Percentiles rank a stretch among this genome's conserved stretches.
phyloP scores from a whole-genome alignment of 2,888 invertebrate genomes.

The Papilio demoleus region DNA sequence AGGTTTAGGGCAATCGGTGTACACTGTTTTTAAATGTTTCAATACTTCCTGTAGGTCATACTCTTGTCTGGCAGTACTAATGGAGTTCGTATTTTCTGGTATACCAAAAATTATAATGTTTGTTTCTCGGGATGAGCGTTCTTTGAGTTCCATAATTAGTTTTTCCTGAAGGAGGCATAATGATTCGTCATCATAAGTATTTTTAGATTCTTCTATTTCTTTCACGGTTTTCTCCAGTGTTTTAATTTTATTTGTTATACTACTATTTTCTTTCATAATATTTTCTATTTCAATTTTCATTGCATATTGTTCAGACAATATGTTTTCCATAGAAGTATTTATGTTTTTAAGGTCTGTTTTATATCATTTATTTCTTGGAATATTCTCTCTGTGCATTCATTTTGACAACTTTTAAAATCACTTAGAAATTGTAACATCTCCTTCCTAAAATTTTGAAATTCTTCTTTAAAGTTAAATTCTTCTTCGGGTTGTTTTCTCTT shows the following conservation, averaged over 20 bases:
- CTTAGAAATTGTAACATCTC: too few relatives aligned
- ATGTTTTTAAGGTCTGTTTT: not conserved
- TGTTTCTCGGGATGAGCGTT: not conserved
- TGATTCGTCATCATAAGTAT: not conserved
- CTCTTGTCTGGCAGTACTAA: not conserved
- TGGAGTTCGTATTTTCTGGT: not conserved
- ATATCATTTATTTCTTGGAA: too few relatives aligned
- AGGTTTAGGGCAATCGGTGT: slow-evolving; percentile 43
- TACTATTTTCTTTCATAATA: not conserved
- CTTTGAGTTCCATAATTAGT: not conserved
- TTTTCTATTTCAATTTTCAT: not conserved
- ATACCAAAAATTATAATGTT: slow-evolving; percentile 1
- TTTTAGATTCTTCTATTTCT: not conserved
- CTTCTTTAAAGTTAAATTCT: slow-evolving; percentile 1
- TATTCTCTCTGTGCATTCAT: too few relatives aligned
- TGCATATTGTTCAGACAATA: not conserved
- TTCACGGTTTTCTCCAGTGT: not conserved
- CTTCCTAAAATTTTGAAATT: slow-evolving; percentile 1
- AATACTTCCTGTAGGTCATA: not conserved
- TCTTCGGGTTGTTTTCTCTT: slow-evolving; percentile 11
- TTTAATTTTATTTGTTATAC: not conserved
- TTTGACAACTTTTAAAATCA: too few relatives aligned
- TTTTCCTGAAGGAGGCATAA: not conserved
- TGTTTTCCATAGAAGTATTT: not conserved
- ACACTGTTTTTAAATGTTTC: slow-evolving; percentile 9